These are phyloP conservation scores for Bubalus kerabau DNA, from an alignment of 2,113 vertebrate species.

Conservation along the genomic window DNA sequence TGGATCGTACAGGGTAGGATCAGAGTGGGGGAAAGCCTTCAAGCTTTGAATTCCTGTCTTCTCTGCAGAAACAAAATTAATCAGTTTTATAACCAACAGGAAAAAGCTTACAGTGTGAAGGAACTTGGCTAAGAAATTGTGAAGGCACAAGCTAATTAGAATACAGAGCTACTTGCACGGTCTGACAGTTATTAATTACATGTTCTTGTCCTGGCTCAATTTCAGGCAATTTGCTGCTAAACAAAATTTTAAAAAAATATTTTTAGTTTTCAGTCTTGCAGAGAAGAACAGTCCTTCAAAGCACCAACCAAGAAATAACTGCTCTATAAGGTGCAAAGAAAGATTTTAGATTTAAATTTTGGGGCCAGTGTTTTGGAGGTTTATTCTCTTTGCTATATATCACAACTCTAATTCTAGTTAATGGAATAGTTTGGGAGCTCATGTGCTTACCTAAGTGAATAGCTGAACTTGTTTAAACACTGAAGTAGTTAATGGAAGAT, in stretches of 20 bases:
- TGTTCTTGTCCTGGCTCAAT: background rate
- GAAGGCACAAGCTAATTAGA: conserved; percentile 39
- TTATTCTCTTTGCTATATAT: background rate
- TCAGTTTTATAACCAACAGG: background rate
- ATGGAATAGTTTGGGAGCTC: background rate
- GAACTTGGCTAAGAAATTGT: conserved; percentile 40
- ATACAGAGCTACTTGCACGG: background rate
- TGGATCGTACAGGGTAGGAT: background rate
- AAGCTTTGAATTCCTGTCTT: background rate
- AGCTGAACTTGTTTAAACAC: background rate
- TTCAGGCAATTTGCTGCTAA: conserved; percentile 15
- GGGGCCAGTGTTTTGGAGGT: background rate
- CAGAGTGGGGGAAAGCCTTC: background rate
- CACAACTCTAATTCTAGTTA: background rate
- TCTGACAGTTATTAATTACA: background rate
- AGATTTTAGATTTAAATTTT: background rate
- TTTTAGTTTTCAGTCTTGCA: background rate
- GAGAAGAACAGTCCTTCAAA: background rate
- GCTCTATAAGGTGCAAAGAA: background rate
- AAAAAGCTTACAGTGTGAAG: conserved; percentile 13
- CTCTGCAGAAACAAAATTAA: conserved; percentile 36
- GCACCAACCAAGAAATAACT: background rate
- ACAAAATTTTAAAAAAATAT: background rate
- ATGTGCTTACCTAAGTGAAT: background rate
- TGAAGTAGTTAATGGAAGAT: background rate